These are phyloP conservation scores for Tenebrio molitor DNA, from an alignment of 1,140 invertebrate genomes.

Conservation along the genomic window DNA sequence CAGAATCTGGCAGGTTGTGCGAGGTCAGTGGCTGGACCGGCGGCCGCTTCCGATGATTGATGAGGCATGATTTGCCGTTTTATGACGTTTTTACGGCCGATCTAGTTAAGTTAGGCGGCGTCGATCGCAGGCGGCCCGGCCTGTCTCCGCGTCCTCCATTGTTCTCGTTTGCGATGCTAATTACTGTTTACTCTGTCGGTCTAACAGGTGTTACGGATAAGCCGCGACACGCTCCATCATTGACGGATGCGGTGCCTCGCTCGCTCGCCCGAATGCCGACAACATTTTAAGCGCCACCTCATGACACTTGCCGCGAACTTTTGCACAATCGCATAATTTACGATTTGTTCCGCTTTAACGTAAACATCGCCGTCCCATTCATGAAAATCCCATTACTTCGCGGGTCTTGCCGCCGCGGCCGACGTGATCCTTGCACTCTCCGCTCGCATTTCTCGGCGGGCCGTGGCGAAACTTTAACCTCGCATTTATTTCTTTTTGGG, in stretches of 20 bases:
- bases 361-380: constrained; percentile 32
- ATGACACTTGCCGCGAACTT: constrained; percentile 25
- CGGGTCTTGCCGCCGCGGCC: background rate
- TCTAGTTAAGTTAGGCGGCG: constrained; percentile 46
- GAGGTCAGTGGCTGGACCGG: constrained; percentile 47
- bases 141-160: constrained; percentile 8
- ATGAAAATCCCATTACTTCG: constrained; percentile 24
- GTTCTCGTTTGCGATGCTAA: constrained; percentile 23
- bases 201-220: constrained; percentile 31
- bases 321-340: constrained; percentile 37
- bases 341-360: constrained; percentile 36
- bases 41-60: constrained; percentile 49
- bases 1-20: constrained; percentile 49
- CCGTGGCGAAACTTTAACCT: too few species aligned
- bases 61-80: constrained; percentile 53
- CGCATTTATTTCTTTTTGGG: too few species aligned
- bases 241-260: background rate
- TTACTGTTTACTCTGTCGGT: constrained; percentile 23
- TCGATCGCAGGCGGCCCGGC: background rate
- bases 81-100: constrained; percentile 52
- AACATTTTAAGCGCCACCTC: constrained; percentile 30
- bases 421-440: background rate
- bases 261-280: background rate
- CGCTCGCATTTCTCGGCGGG: background rate
- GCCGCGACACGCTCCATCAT: constrained; percentile 24